Percentiles rank a stretch among this genome's conserved stretches.
Conservation (phyloP, 2,113 vertebrate genomes). For the Perccottus glenii region DNA sequence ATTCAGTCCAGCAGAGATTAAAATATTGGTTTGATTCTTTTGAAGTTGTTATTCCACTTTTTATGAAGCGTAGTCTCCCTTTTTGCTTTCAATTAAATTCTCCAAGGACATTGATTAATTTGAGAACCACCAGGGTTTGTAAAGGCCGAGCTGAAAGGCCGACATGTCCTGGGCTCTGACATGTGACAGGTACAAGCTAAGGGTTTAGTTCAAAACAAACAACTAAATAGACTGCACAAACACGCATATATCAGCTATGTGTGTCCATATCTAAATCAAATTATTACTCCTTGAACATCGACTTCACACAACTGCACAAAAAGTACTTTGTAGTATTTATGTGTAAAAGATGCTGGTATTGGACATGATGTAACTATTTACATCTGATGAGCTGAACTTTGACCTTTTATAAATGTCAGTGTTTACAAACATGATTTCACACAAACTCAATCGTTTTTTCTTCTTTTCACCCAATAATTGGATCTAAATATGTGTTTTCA, state of each 20-base stretch:
- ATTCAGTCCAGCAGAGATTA: not conserved
- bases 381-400: no score
- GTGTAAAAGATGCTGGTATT: no score
- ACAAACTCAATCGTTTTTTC: no score
- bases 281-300: no score
- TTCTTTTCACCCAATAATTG: no score
- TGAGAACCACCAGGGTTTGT: constrained; percentile 4
- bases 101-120: constrained; percentile 31
- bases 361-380: no score
- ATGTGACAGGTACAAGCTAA: constrained; percentile 27
- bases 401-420: no score
- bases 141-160: constrained; percentile 17
- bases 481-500: not conserved
- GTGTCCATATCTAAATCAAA: not conserved
- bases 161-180: constrained; percentile 24
- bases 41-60: constrained; percentile 6
- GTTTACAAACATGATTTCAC: no score
- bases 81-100: constrained; percentile 45
- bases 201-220: constrained; percentile 27
- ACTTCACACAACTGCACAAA: no score
- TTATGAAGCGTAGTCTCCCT: constrained; percentile 9
- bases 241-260: constrained; percentile 7
- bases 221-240: constrained; percentile 17
- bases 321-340: no score
- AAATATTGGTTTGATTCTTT: constrained; percentile 11